Evolutionary conservation across 2,797 vertebrate species (phyloP).

Genomic region (Alosa sapidissima): DNA sequence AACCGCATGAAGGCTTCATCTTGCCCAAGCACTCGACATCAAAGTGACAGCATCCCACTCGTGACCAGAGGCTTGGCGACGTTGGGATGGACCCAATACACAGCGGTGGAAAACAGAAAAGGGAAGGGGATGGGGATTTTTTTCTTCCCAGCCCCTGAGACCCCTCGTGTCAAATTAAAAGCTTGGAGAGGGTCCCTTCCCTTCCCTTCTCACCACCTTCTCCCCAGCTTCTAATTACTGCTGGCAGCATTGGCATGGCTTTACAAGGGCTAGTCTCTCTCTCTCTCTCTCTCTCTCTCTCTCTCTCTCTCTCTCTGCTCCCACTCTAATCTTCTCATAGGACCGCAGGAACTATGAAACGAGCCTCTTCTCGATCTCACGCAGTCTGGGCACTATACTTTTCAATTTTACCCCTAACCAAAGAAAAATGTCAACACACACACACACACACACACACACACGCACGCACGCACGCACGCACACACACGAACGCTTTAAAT

Average conservation of each 20-base stretch:
- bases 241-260: constrained; percentile 24
- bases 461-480: constrained; percentile 4
- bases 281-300: constrained; percentile 17
- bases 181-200: constrained; percentile 23
- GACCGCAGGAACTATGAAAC: constrained; percentile 9
- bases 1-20: not conserved
- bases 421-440: not conserved
- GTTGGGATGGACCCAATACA: constrained; percentile 29
- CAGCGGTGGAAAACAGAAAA: not conserved
- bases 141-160: constrained; percentile 8
- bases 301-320: constrained; percentile 22
- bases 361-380: not conserved
- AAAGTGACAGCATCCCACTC: not conserved
- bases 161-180: constrained; percentile 31
- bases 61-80: constrained; percentile 24
- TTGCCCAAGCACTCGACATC: not conserved
- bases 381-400: not conserved
- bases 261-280: not conserved
- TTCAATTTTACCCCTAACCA: constrained; percentile 18
- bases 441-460: not conserved
- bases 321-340: constrained; percentile 31
- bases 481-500: constrained; percentile 8
- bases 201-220: not conserved
- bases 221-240: constrained; percentile 37
- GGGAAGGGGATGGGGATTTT: not conserved